These are phyloP conservation scores for Limosa lapponica DNA, from an alignment of 2,797 vertebrate species.

Conservation along the genomic window DNA sequence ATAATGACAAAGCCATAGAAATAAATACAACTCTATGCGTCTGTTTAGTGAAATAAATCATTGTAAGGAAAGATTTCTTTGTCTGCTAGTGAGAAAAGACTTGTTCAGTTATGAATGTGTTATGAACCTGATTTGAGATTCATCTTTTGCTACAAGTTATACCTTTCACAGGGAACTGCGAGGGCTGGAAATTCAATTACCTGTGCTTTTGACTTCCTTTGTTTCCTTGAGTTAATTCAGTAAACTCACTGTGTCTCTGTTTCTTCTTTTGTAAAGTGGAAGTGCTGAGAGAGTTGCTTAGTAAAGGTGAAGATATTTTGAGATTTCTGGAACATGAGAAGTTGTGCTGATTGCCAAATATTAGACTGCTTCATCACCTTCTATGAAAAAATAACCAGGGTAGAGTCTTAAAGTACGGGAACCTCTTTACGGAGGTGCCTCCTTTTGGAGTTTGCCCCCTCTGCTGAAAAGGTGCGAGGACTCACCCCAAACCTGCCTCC, in stretches of 20 bases:
- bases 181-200: background rate
- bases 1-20: background rate
- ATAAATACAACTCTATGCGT: background rate
- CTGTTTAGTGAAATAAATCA: conserved; percentile 48
- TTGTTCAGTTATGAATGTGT: background rate
- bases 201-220: background rate
- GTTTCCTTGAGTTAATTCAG: conserved; percentile 20
- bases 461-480: background rate
- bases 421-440: background rate
- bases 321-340: background rate
- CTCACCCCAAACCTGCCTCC: background rate
- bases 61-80: conserved; percentile 10
- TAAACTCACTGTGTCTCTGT: background rate
- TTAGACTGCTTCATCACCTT: background rate
- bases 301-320: background rate
- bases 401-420: background rate
- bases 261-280: background rate
- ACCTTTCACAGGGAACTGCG: background rate
- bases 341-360: background rate
- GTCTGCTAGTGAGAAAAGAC: background rate
- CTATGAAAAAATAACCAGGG: background rate
- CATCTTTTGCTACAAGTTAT: background rate
- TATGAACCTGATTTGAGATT: background rate
- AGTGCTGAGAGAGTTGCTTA: background rate
- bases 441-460: background rate